Evolutionary conservation across 2,888 invertebrate genomes (phyloP), one percentile per base, ranked within the genome.

Genomic region (Ernsta delagoae): DNA sequence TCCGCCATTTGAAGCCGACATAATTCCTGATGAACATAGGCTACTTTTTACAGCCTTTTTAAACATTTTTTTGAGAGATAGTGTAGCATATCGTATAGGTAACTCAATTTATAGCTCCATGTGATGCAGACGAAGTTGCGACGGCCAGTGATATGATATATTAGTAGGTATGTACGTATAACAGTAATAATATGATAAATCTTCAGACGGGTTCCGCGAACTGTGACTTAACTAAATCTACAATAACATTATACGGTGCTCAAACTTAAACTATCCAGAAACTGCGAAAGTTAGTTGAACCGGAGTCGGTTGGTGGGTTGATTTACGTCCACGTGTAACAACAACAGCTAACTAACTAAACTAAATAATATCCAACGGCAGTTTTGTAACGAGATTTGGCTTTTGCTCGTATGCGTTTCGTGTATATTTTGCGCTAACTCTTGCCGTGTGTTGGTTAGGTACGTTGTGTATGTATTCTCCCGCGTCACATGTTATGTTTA

Each of bases 321-420:
- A 68, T 68, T 68, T 68, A 68, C 57, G 62, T 62, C 41, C 57
- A 62, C 57, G 50, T 68, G 68, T 48, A 5, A 36, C 36, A 36
- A 36, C 36, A 6, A 68, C 16, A 16, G 16, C 16, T 16, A 16
- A 16, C 16, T 16, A 16, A 16, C 16, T 16, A 16, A 62, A 57
- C 61, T 62, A 68, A 48, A 68, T 68, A 48, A 68, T 62, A 45
- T 62, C 45, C 48, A 68, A 62, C 56, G 48, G 56, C 8, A 62
- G 56, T 68, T 62, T 62, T 57, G 61, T 68, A 67, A 67, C 56
- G 61, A 67, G 67, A 56, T 61, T 67, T 56, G 9, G 61, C 45
- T 67, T 67, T 61, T 41, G 54, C 54, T 54, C 54, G 53, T 60
- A 36, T 36, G 24, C 34, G 53, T 54, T 61, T 54, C 45, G 34